Base-by-base conservation (phyloP, 2,113 vertebrate genomes). In the Rafetus swinhoei region DNA sequence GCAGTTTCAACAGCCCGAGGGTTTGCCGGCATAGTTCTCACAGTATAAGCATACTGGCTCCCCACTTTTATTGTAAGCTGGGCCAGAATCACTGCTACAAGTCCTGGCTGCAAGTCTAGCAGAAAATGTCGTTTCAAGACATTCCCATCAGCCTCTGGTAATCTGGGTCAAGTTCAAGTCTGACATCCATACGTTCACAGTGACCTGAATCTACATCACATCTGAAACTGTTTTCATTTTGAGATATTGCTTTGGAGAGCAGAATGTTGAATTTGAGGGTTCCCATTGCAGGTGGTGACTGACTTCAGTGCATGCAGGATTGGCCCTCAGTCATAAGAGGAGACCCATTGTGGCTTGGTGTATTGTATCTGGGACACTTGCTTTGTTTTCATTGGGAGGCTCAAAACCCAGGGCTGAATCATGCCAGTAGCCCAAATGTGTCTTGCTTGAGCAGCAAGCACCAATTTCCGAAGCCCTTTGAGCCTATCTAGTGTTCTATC, bases 401-500 rank as follows among this genome's bases (percentile, higher is more conserved):
- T 52, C 10, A 19, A 27, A 54, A n/a, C 81, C 22, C 55, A 72
- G 35, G 16, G 18, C 32, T 35, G n/a, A 72, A 72, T 72, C 19
- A 35, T 2, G 18, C 65, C n/a, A 88, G 21, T 65, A 94, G 50
- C 55, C 25, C 27, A 9, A 4, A 2, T 0, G 0, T 15, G 19
- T 56, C 29, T 52, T 86, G n/a, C n/a, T 25, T 57, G 39, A 50
- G 84, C 54, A 54, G 21, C 39, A 62, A 12, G 54, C 24, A 74
- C 85, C 6, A 29, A 81, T 45, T 52, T 89, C 39, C 81, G 74
- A 9, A 81, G 6, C 50, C 55, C 32, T 53, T 62, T 72, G 29
- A 72, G 82, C 35, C 87, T 45, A 45, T 82, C 81, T 82, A 35
- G 25, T 85, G 69, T 18, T 29, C 16, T 57, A 15, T 19, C 59